Evolutionary conservation across 2,113 vertebrate species (phyloP).

Genomic region (Lynx canadensis): DNA sequence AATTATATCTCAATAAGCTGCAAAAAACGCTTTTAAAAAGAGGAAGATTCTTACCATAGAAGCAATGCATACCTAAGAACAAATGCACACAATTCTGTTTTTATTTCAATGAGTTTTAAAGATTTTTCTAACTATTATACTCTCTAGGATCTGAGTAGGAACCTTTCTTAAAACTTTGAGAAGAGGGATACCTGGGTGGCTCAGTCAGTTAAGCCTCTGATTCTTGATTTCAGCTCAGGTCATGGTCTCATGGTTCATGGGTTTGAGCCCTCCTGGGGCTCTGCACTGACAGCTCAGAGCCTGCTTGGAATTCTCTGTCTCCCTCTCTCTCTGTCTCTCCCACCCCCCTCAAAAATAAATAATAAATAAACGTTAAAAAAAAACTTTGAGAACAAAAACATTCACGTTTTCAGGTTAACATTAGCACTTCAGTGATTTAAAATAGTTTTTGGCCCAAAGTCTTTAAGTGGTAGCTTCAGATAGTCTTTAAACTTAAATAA

Average conservation of each 20-base stretch:
- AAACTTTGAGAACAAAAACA: neutral
- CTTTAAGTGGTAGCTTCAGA: neutral
- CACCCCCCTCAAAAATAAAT: too few relatives aligned
- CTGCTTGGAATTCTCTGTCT: too few relatives aligned
- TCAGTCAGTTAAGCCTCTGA: too few relatives aligned
- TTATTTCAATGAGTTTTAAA: neutral
- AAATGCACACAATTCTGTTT: neutral
- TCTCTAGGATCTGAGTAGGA: neutral
- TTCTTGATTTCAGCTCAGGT: too few relatives aligned
- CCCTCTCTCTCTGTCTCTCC: too few relatives aligned
- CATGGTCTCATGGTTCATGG: too few relatives aligned
- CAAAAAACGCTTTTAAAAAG: neutral
- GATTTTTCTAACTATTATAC: neutral
- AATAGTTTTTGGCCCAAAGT: neutral
- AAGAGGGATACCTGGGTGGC: neutral
- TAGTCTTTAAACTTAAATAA: neutral
- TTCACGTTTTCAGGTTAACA: neutral
- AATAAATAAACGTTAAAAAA: too few relatives aligned
- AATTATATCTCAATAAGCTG: neutral
- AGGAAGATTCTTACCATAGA: neutral
- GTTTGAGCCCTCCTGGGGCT: too few relatives aligned
- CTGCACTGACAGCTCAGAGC: too few relatives aligned
- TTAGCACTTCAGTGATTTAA: neutral
- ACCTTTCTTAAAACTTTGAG: neutral
- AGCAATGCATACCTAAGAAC: neutral